Evolutionary conservation across 2,888 invertebrate species (phyloP).

Genomic region (Hartigia nigra): DNA sequence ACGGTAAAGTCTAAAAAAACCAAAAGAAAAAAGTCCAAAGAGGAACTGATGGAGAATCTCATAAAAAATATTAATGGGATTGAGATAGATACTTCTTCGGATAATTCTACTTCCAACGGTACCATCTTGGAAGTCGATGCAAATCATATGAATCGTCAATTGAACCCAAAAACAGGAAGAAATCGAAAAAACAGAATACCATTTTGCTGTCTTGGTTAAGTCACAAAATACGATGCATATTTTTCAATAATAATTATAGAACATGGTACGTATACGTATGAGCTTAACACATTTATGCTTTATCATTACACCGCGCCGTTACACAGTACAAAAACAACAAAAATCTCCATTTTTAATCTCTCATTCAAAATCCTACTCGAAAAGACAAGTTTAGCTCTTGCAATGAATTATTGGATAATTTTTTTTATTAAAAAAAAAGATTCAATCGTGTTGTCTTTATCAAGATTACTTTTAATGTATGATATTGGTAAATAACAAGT

Average conservation of each 20-base stretch:
- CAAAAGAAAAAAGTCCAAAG: slow-evolving; percentile 13
- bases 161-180: background rate
- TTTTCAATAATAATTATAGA: background rate
- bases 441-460: background rate
- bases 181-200: slow-evolving; percentile 7
- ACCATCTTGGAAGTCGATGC: slow-evolving; percentile 1
- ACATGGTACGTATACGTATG: background rate
- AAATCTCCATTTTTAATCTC: background rate
- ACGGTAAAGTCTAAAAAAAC: slow-evolving; percentile 13
- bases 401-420: background rate
- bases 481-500: background rate
- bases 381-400: background rate
- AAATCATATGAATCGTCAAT: slow-evolving; percentile 2
- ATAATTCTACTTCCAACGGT: background rate
- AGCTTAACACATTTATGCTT: background rate
- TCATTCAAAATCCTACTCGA: background rate
- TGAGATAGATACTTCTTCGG: background rate
- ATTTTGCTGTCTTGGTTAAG: slow-evolving; percentile 20
- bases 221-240: background rate
- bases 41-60: background rate
- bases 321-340: background rate
- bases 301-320: background rate
- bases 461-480: background rate
- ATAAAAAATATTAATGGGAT: background rate
- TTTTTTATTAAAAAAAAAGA: background rate